These are phyloP conservation scores for Andrena camellia DNA, from an alignment of 2,888 invertebrate species.

Conservation along the genomic window DNA sequence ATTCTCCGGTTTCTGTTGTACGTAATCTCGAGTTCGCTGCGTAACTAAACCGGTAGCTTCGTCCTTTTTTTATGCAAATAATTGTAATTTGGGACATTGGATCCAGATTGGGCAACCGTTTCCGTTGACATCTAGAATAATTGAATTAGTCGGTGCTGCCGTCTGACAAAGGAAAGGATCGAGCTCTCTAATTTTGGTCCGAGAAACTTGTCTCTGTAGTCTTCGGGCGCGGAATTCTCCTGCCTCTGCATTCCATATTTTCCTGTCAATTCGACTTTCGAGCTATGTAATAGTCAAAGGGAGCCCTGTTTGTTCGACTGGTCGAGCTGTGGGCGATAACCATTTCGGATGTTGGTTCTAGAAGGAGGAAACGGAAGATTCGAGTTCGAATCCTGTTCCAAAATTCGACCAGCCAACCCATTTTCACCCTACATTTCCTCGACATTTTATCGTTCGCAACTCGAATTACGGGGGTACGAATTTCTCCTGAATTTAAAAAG, in stretches of 20 bases:
- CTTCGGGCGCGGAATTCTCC: neutral
- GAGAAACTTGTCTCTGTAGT: neutral
- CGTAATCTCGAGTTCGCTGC: neutral
- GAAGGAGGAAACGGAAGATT: neutral
- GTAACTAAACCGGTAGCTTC: no score
- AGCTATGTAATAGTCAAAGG: neutral
- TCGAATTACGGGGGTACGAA: neutral
- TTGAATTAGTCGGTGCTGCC: neutral
- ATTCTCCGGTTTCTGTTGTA: slow-evolving; percentile 5
- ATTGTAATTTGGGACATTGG: neutral
- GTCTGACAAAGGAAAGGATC: neutral
- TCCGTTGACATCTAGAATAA: neutral
- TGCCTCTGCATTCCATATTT: neutral
- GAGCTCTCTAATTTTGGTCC: neutral
- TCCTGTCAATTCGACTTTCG: neutral
- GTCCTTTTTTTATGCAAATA: no score
- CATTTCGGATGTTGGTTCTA: neutral
- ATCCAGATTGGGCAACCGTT: neutral
- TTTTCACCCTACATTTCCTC: slow-evolving; percentile 2
- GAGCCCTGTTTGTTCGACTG: neutral
- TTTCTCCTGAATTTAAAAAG: neutral
- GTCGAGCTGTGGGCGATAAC: neutral
- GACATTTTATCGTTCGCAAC: neutral
- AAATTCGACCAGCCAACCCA: neutral
- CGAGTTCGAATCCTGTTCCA: neutral